phyloP scores from a whole-genome alignment of 1,140 invertebrate genomes.

The Ostrea denselamellosa region DNA sequence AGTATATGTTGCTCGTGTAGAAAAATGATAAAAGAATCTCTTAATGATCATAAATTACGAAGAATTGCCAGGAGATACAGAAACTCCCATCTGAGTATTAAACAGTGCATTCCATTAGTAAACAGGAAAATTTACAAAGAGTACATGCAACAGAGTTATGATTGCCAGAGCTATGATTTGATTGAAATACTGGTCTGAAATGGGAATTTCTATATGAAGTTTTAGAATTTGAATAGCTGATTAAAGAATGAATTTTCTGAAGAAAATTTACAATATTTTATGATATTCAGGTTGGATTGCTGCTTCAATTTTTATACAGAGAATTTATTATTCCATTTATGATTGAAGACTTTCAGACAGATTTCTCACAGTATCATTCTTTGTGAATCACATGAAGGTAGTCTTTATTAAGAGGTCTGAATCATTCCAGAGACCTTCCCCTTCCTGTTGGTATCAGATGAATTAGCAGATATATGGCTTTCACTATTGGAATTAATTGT shows the following conservation, averaged over 20 bases:
- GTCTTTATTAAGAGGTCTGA: background rate
- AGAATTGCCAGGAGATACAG: background rate
- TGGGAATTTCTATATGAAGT: too few relatives aligned
- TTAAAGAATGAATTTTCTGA: too few relatives aligned
- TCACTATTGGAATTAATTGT: background rate
- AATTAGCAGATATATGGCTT: background rate
- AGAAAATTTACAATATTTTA: background rate
- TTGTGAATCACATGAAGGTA: background rate
- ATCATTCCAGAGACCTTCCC: background rate
- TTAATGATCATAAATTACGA: background rate
- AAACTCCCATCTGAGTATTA: background rate
- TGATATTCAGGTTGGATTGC: background rate
- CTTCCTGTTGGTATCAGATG: background rate
- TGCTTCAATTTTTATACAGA: background rate
- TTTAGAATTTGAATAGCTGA: too few relatives aligned
- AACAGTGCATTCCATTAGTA: background rate
- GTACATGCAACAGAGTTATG: background rate
- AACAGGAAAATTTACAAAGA: background rate
- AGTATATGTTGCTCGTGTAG: background rate
- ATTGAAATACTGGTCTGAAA: background rate
- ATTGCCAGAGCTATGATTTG: background rate
- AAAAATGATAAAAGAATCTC: constrained; percentile 11
- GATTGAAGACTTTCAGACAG: background rate
- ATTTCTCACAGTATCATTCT: background rate
- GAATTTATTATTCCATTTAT: background rate